Evolutionary conservation across 92 coral and sea anemone species (phyloP), one percentile per base, ranked within the genome.

Genomic region (Virgularia gustaviana): DNA sequence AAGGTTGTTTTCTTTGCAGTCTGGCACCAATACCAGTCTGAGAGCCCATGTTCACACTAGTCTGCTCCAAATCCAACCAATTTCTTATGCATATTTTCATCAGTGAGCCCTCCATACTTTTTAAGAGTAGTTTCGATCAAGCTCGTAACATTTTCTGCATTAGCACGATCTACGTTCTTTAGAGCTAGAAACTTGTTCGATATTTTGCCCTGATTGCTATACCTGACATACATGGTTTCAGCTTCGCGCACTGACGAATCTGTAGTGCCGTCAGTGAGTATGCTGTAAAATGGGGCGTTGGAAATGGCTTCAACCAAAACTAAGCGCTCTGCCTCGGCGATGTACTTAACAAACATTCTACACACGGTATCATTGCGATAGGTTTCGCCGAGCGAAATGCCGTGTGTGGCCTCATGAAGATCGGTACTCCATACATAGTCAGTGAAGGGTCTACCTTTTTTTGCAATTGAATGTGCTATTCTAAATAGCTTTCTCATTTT

Each of bases 81-180:
- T 60, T 60, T 60, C 67, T 60, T 20, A 33, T 60, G 36, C 41
- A 60, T 6, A 16, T 60, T 60, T 60, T 30, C 67, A 32, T 60
- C 67, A 60, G 67, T 60, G 67, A 60, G 43, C 67, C 67, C 67
- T 60, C 67, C 67, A 60, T 60, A 60, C 67, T 60, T 45, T 45
- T 60, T 60, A 1, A 60, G 67, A 22, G 47, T 60, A 32, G 67
- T 60, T 60, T 60, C 67, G 44, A 60, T 60, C 55, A 47, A 47
- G 55, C 22, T 15, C 20, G 55, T 47, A 47, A 47, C 55, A 47
- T 56, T 7, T 39, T 39, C 45, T 7, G 45, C 45, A 15, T 39
- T 39, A 39, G 45, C 45, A 39, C 45, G 45, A 39, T 8, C 45
- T 39, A 39, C 15, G 45, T 39, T 39, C 45, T 39, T 39, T 39